Evolutionary conservation across 2,797 vertebrate genomes (phyloP), one percentile per base, ranked within the genome.

Genomic region (Manis javanica): DNA sequence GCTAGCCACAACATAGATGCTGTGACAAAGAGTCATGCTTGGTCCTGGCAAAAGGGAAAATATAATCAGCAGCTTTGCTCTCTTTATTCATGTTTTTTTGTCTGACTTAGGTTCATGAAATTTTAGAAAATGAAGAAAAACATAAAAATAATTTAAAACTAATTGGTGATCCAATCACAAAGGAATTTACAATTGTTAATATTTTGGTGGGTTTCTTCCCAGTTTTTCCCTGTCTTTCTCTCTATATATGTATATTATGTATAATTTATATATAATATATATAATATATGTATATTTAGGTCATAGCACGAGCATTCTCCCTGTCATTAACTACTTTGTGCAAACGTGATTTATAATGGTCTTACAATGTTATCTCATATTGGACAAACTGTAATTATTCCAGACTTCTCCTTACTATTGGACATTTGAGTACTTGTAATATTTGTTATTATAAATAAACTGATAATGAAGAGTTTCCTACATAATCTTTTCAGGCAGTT

Each of bases 291-390:
- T 12, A 46, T 46, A 46, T 46, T 46, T 46, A 46, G 46, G 46
- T 46, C 18, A 59, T 59, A 59, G 23, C 46, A 39, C 21, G 11
- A 90, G 16, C 37, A 77, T 81, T 87, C 46, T 71, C 23, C 57
- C 16, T 39, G 23, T 84, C 84, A 91, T 95, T 53, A 95, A 61
- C 46, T 46, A 82, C 15, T 94, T 55, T 79, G 72, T 42, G 18
- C 39, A 96, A 84, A 96, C 34, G 18, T 74, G 21, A 90, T 96
- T 91, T 89, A 61, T 79, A 95, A 66, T 88, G 71, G 19, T 84
- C 23, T 87, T 87, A 78, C 46, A 69, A 51, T 82, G 19, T 84
- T 84, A 84, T 53, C 29, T 63, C 63, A 69, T 19, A 19, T 46
- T 37, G 15, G 37, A 57, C 61, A 90, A 64, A 39, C 31, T 34